These are phyloP conservation scores for Amphiura filiformis DNA, from an alignment of 35 echinoderm and acorn worm genomes.

Conservation along the genomic window DNA sequence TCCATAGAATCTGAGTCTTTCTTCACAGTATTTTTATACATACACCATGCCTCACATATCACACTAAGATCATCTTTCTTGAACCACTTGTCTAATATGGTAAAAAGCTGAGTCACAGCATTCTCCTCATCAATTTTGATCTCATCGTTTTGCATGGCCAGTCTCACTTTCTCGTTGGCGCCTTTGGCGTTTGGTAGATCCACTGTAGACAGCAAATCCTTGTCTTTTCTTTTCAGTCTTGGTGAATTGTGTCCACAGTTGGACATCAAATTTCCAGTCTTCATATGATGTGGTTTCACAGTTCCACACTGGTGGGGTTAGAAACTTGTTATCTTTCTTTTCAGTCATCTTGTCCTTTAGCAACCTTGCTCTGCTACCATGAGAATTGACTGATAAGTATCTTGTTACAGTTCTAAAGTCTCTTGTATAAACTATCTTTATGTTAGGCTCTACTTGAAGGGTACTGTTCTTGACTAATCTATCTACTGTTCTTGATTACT, in stretches of 20 bases:
- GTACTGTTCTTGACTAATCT: too few relatives aligned
- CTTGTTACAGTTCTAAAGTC: too few relatives aligned
- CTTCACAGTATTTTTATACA: background rate
- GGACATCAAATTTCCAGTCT: slow-evolving; percentile 13
- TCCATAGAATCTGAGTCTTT: background rate
- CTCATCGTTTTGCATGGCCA: slow-evolving; percentile 27
- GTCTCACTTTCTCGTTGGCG: slow-evolving; percentile 1
- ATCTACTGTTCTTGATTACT: too few relatives aligned
- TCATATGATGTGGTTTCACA: background rate
- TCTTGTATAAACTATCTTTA: too few relatives aligned
- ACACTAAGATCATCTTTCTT: slow-evolving; percentile 4
- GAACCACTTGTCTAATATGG: background rate
- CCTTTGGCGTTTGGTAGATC: background rate
- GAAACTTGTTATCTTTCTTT: background rate
- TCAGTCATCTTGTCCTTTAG: background rate
- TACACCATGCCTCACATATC: background rate
- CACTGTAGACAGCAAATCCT: slow-evolving; percentile 27
- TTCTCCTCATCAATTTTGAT: slow-evolving; percentile 20
- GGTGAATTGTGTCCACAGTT: slow-evolving; percentile 16
- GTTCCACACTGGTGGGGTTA: slow-evolving; percentile 9
- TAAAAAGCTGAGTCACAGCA: slow-evolving; percentile 19
- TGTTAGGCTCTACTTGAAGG: too few relatives aligned
- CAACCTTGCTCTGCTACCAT: background rate
- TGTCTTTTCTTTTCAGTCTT: background rate
- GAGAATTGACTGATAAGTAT: too few relatives aligned